A percentile compares a stretch with the other conserved stretches of the same genome.
Evolutionary conservation across 23 tunicate genomes (phyloP).

Genomic region (Aplidium turbinatum): DNA sequence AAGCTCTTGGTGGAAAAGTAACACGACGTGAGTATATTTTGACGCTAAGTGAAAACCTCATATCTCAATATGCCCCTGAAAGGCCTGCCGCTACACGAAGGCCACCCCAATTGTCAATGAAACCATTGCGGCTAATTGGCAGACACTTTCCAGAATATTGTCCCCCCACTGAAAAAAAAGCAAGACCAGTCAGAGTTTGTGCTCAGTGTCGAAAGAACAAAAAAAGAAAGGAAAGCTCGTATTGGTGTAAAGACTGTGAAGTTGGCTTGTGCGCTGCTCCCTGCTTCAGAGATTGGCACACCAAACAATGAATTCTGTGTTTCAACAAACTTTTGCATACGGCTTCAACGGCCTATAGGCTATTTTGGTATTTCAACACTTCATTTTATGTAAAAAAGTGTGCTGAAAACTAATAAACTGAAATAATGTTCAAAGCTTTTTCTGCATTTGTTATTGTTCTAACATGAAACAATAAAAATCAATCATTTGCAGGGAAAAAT

Average conservation of each 20-base stretch:
- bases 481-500: too few species aligned
- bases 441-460: too few species aligned
- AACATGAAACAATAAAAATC: too few species aligned
- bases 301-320: conserved; percentile 1
- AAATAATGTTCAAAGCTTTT: too few species aligned
- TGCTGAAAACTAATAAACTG: too few species aligned
- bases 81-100: background rate
- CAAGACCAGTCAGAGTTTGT: background rate
- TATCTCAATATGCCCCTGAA: background rate
- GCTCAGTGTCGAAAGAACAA: background rate
- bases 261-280: background rate
- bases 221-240: background rate
- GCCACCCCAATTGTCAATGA: background rate
- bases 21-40: background rate
- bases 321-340: background rate
- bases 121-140: conserved; percentile 1
- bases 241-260: background rate
- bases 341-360: too few species aligned
- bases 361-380: too few species aligned
- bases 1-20: background rate
- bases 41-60: background rate
- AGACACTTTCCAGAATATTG: background rate
- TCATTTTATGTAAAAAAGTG: too few species aligned
- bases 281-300: conserved; percentile 1
- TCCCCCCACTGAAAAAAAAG: background rate